A percentile compares a stretch with the other conserved stretches of the same genome.
Conservation (phyloP, 2,888 invertebrate species). For the Apotomis turbidana region DNA sequence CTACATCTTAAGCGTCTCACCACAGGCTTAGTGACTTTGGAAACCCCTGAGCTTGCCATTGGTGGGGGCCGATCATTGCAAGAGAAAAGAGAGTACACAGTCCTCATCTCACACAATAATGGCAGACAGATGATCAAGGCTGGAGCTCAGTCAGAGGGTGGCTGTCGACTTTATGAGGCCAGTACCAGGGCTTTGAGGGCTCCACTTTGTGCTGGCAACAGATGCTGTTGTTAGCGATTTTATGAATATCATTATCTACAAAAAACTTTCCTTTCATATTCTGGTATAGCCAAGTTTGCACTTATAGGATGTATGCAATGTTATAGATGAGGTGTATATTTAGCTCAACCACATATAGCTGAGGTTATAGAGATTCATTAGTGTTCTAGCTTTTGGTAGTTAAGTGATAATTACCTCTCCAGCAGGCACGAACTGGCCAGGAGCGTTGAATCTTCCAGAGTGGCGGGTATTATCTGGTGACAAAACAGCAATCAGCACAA, state of each 20-base stretch:
- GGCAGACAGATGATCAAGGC: constrained; percentile 52
- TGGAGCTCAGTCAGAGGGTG: constrained; percentile 67
- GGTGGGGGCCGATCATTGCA: constrained; percentile 59
- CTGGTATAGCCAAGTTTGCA: not conserved
- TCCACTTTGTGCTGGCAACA: constrained; percentile 68
- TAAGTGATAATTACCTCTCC: constrained; percentile 55
- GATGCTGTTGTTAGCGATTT: constrained; percentile 48
- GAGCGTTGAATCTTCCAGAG: constrained; percentile 63
- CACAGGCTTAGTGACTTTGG: constrained; percentile 49
- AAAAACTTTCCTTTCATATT: not conserved
- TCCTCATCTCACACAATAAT: constrained; percentile 57
- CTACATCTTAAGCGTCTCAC: constrained; percentile 53
- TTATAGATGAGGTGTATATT: too few relatives aligned
- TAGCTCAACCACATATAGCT: too few relatives aligned
- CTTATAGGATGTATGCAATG: too few relatives aligned
- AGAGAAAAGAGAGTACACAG: constrained; percentile 49
- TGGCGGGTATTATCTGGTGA: constrained; percentile 59
- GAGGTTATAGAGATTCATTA: not conserved
- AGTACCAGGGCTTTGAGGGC: constrained; percentile 61
- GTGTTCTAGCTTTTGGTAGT: not conserved
- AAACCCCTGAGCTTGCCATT: constrained; percentile 47
- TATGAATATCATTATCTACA: constrained; percentile 11
- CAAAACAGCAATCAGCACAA: constrained; percentile 28
- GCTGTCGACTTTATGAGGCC: constrained; percentile 66
- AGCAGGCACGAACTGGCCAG: constrained; percentile 63